Conservation (phyloP, 2,888 invertebrate species). For the Leptopterna dolabrata region DNA sequence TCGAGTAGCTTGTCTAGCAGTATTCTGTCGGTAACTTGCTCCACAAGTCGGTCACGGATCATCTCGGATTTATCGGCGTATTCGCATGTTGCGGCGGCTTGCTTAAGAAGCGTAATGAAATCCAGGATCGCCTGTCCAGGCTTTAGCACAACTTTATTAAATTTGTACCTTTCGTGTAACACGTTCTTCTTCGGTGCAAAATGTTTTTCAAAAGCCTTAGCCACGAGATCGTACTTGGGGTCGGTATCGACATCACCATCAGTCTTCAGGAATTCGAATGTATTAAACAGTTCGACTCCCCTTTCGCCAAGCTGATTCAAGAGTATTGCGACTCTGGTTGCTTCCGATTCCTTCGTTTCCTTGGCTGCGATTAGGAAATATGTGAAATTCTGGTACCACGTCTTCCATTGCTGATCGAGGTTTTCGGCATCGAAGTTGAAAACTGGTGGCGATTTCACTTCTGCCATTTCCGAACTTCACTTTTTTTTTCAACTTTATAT, state of each 20-base stretch:
- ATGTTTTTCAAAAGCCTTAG: constrained; percentile 9
- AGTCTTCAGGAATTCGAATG: not conserved
- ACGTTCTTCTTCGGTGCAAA: constrained; percentile 19
- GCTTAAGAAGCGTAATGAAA: constrained; percentile 6
- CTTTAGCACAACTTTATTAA: not conserved
- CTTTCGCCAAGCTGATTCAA: not conserved
- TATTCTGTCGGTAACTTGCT: not conserved
- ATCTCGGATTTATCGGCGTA: not conserved
- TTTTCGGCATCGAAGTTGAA: not conserved
- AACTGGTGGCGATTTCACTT: too few species aligned
- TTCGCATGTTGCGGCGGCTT: constrained; percentile 9
- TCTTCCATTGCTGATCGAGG: not conserved
- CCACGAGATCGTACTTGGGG: not conserved
- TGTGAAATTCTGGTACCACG: not conserved
- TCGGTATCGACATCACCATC: not conserved
- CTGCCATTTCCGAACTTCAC: too few species aligned
- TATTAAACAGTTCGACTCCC: not conserved
- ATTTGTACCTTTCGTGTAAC: constrained; percentile 18
- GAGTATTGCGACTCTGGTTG: not conserved
- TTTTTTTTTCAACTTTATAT: too few species aligned
- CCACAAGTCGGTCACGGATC: not conserved
- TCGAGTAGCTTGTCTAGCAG: constrained; percentile 1
- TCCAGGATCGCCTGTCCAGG: not conserved
- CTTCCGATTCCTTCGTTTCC: not conserved
- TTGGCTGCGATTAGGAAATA: not conserved